Evolutionary conservation across 2,113 vertebrate species (phyloP), one percentile per base, ranked within the genome.

Genomic region (Asarcornis scutulata): DNA sequence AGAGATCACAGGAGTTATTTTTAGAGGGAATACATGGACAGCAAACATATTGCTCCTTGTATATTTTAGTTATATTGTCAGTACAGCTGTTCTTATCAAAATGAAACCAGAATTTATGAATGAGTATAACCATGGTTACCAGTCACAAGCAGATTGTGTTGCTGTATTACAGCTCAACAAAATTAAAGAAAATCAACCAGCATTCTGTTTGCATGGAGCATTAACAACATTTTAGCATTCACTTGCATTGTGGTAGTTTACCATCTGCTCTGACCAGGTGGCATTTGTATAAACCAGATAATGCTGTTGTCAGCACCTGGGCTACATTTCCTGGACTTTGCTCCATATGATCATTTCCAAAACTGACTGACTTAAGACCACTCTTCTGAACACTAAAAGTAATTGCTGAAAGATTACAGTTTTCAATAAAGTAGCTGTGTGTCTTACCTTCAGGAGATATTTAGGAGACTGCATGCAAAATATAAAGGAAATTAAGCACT

Each of bases 391-490:
- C 59, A 81, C 38, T 78, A 36, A 36, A 78, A 89, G 63, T 69
- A 86, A 92, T 73, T 81, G 89, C 84, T 82, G 84, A 91, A 92
- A 87, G 84, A 91, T 31, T 91, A 80, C 48, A 83, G 52, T 83
- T 93, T 85, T 78, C 94, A 95, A 84, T 68, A 94, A 83, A 92
- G 79, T 82, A 96, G 95, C 60, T 40, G 68, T 18, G 63, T 56
- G 42, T 96, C 98, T 98, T 98, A 98, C 98, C 98, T 98, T 98
- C 95, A 98, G 95, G 62, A 98, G 96, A 87, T 98, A 98, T 98
- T 98, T 98, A 95, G 98, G 98, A 97, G 97, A 98, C 98, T 98
- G 97, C 97, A 94, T 97, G 97, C 87, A 97, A 97, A 97, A 95
- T 59, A 96, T 14, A 97, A 96, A 96, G 94, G 88, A 96, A 97